These are phyloP conservation scores for Globodera rostochiensis DNA, from an alignment of 1,140 invertebrate species.

Conservation along the genomic window DNA sequence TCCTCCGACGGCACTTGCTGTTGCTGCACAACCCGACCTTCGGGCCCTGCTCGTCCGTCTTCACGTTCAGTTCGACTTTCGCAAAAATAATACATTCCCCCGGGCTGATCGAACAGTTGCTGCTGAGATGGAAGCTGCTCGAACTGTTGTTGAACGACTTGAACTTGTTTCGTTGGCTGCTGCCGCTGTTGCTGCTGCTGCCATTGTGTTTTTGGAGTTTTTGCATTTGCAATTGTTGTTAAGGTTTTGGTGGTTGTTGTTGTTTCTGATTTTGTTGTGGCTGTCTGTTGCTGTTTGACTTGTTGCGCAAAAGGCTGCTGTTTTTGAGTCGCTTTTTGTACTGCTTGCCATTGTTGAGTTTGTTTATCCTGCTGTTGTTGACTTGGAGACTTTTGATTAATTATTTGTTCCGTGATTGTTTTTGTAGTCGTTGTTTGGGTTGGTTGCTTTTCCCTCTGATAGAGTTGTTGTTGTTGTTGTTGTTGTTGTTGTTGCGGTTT, in stretches of 20 bases:
- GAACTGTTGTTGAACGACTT: background rate
- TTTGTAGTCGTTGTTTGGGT: background rate
- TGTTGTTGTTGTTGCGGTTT: background rate
- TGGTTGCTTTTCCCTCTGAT: background rate
- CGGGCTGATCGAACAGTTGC: background rate
- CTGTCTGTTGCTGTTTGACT: background rate
- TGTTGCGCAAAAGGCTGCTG: slow-evolving; percentile 3
- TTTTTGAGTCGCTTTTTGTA: background rate
- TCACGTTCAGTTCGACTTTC: background rate
- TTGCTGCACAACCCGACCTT: background rate
- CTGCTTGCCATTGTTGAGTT: slow-evolving; percentile 6
- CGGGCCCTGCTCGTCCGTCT: background rate
- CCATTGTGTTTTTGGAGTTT: background rate
- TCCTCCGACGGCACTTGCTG: slow-evolving; percentile 12
- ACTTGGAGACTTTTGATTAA: too few relatives aligned
- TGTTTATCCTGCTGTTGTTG: slow-evolving; percentile 1
- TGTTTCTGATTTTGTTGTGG: background rate
- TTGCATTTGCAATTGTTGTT: background rate
- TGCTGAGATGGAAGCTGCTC: background rate
- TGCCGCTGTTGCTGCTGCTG: background rate
- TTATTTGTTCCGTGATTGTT: background rate
- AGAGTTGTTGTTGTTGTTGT: background rate
- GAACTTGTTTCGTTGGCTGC: background rate
- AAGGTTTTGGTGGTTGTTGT: background rate
- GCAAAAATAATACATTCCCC: background rate